Base-by-base conservation (phyloP, 2,888 invertebrate genomes). In the Oegoconia quadripuncta region DNA sequence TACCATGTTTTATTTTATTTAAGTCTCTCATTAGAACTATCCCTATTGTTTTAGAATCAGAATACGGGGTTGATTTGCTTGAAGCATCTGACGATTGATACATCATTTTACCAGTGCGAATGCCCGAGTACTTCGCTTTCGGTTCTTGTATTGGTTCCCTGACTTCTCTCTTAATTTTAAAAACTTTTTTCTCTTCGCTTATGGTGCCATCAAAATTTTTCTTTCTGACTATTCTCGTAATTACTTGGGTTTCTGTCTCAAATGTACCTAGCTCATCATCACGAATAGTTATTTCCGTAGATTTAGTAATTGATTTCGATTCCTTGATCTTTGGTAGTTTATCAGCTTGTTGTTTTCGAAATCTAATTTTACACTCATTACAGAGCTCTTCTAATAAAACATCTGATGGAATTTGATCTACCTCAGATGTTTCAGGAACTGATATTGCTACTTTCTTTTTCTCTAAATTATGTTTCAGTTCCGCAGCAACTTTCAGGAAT, bases 181-280 rank as follows among this genome's bases (percentile, higher is more conserved):
- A 49, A 3, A 61, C 50, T 42, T 58, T 66, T 41, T 49, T 67
- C 35, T 61, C 59, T 41, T 67, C 65, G 18, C 34, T 53, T 2
- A 69, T 41, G 1, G 64, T 57, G 3, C 70, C 73, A 34, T 73
- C 67, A 37, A 60, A 52, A 26, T 64, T 64, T 48, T 46, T 58
- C 2, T 50, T 48, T 40, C 65, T 55, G 5, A 60, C 34, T 13
- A 66, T 57, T 54, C 60, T 64, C 2, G 55, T 61, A 4, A 65
- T 61, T 55, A 65, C 52, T 47, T 67, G 51, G 13, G 63, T 46
- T 37, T 71, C 66, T 3, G 57, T 60, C 37, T 57, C 35, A 27
- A 17, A 30, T 11, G 30, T 30, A 9, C 30, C 30, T n/a, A 30
- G 17, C 6, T 17, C 11, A n/a, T 7, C 14, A 3, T 8, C 28